phyloP scores from a whole-genome alignment of 2,797 vertebrate genomes.

The Microctenopoma steveboyesi region DNA sequence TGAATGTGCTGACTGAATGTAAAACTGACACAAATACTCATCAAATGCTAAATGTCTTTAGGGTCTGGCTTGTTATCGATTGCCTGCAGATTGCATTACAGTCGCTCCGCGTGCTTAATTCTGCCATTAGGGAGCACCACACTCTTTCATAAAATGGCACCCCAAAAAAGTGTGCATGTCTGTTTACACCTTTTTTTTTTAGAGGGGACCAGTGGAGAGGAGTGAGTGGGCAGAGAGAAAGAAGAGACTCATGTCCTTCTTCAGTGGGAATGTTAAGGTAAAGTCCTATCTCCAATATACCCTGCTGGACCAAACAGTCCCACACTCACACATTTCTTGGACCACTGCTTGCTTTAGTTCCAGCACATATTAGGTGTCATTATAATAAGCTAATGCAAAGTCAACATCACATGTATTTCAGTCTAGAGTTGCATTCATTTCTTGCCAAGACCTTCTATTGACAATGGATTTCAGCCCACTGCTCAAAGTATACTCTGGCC shows the following conservation, averaged over 20 bases:
- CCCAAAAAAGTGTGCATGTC: constrained; percentile 52
- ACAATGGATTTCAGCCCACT: too few species aligned
- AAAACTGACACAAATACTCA: constrained; percentile 78
- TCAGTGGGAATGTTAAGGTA: constrained; percentile 78
- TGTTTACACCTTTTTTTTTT: constrained; percentile 58
- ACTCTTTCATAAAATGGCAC: constrained; percentile 64
- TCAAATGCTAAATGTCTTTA: constrained; percentile 81
- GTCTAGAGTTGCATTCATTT: too few species aligned
- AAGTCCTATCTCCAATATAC: constrained; percentile 30
- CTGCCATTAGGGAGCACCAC: constrained; percentile 73
- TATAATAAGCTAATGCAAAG: too few species aligned
- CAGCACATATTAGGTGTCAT: too few species aligned
- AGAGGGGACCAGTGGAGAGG: constrained; percentile 60
- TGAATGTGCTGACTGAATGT: constrained; percentile 83
- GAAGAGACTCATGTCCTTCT: constrained; percentile 75
- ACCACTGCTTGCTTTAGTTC: too few species aligned
- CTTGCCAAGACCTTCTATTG: too few species aligned
- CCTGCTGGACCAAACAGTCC: constrained; percentile 2
- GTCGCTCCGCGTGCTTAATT: constrained; percentile 79
- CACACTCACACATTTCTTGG: too few species aligned
- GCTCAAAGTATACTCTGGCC: too few species aligned
- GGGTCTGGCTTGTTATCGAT: constrained; percentile 81
- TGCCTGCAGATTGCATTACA: constrained; percentile 83
- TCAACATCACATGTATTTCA: too few species aligned
- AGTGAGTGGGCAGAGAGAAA: constrained; percentile 76